Evolutionary conservation across 2,888 invertebrate genomes (phyloP).

Genomic region (Rotaria sp.): DNA sequence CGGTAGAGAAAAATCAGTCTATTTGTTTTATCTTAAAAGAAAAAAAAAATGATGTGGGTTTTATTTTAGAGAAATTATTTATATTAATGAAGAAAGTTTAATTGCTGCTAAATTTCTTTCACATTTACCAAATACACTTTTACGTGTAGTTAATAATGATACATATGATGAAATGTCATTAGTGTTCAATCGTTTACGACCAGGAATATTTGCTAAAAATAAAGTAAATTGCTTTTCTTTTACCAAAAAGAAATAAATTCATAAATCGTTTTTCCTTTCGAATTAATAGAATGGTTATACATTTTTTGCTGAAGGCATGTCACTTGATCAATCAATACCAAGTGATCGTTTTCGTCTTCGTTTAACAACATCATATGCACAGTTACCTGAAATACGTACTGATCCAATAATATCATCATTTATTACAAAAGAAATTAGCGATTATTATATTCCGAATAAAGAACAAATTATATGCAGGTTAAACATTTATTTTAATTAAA

Average conservation of each 20-base stretch:
- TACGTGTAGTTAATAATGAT: slow-evolving; percentile 55
- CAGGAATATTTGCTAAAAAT: slow-evolving; percentile 53
- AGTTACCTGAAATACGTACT: slow-evolving; percentile 49
- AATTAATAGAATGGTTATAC: slow-evolving; percentile 48
- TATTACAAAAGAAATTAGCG: slow-evolving; percentile 49
- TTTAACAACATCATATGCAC: slow-evolving; percentile 51
- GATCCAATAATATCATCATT: slow-evolving; percentile 49
- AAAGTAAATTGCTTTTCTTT: slow-evolving; percentile 45
- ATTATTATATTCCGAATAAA: slow-evolving; percentile 54
- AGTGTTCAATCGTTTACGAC: slow-evolving; percentile 55
- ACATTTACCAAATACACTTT: slow-evolving; percentile 47
- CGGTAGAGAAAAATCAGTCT: slow-evolving; percentile 44
- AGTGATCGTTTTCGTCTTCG: slow-evolving; percentile 52
- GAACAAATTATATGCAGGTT: slow-evolving; percentile 51
- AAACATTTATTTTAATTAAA: not conserved
- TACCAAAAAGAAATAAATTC: not conserved
- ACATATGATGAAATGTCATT: slow-evolving; percentile 52
- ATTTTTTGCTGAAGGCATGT: slow-evolving; percentile 52
- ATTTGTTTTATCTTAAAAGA: not conserved
- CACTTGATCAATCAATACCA: slow-evolving; percentile 46
- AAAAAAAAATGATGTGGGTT: too few relatives aligned
- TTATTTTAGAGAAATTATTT: slow-evolving; percentile 50
- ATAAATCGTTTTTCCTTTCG: not conserved
- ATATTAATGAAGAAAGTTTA: slow-evolving; percentile 48
- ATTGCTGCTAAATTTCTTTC: slow-evolving; percentile 41